phyloP scores from a whole-genome alignment of 1,140 invertebrate species.

The Meloidogyne hapla region DNA sequence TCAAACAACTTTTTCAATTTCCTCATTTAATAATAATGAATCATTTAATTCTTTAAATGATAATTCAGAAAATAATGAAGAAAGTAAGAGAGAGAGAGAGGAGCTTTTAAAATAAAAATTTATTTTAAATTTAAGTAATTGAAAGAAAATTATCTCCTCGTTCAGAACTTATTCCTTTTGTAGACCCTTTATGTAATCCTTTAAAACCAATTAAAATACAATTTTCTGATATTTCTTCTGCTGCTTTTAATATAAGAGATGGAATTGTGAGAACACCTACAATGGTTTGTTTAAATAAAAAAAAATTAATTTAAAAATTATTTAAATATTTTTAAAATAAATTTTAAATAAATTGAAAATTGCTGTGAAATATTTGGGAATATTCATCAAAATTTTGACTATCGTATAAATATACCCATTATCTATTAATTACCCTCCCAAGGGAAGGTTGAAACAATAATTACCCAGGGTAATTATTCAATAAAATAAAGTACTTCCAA shows the following conservation, averaged over 20 bases:
- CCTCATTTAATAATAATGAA: slow-evolving; percentile 6
- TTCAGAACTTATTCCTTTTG: slow-evolving; percentile 40
- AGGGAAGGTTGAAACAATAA: too few species aligned
- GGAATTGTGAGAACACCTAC: slow-evolving; percentile 82
- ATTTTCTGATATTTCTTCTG: slow-evolving; percentile 84
- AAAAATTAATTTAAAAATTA: too few species aligned
- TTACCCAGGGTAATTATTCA: too few species aligned
- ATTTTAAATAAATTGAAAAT: too few species aligned
- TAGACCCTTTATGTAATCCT: slow-evolving; percentile 77
- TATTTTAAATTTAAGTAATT: neutral
- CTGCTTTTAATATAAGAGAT: slow-evolving; percentile 80
- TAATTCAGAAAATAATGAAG: neutral
- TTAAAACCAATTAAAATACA: slow-evolving; percentile 73
- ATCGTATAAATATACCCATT: too few species aligned
- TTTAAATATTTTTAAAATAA: too few species aligned
- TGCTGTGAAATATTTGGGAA: too few species aligned
- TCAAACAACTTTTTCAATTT: neutral
- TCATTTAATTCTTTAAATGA: neutral
- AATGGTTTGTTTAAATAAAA: slow-evolving; percentile 70
- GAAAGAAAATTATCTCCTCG: neutral
- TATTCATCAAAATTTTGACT: too few species aligned
- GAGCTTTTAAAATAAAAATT: neutral
- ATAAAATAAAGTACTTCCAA: too few species aligned
- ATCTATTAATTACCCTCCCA: too few species aligned
- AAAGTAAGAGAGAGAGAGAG: neutral